phyloP scores from a whole-genome alignment of 2,113 vertebrate genomes.

The Crotophaga sulcirostris region DNA sequence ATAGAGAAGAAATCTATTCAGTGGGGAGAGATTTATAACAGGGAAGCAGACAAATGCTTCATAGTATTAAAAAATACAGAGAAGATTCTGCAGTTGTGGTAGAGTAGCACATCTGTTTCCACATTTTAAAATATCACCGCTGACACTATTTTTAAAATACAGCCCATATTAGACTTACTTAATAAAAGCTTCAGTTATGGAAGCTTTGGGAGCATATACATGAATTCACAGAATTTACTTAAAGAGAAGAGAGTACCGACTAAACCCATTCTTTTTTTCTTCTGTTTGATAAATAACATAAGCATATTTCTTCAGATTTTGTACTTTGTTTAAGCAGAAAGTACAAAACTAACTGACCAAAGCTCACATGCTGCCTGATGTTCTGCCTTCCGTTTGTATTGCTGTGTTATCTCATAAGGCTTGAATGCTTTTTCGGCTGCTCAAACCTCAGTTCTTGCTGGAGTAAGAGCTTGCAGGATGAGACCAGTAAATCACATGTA shows the following conservation, averaged over 20 bases:
- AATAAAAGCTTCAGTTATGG: conserved; percentile 17
- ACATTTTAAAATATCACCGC: conserved; percentile 14
- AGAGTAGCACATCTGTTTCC: conserved; percentile 32
- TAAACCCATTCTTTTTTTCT: not conserved
- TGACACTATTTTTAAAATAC: conserved; percentile 34
- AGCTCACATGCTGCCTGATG: not conserved
- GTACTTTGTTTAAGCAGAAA: not conserved
- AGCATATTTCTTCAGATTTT: not conserved
- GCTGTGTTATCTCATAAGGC: not conserved
- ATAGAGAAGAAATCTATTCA: not conserved
- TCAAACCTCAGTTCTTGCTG: not conserved
- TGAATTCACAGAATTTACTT: not conserved
- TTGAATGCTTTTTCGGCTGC: not conserved
- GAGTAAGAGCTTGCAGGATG: not conserved
- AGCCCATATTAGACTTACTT: conserved; percentile 11
- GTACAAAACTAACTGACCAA: not conserved
- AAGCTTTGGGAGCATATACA: not conserved
- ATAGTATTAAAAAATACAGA: conserved; percentile 1
- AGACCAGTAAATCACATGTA: not conserved
- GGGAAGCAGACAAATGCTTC: not conserved
- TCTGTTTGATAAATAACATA: not conserved
- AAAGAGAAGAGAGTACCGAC: not conserved
- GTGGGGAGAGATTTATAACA: not conserved
- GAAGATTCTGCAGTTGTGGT: not conserved
- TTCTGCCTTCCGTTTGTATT: not conserved